Percentiles rank a stretch among this genome's conserved stretches.
Conservation (phyloP, 2,113 vertebrate species). For the Lampris incognitus region DNA sequence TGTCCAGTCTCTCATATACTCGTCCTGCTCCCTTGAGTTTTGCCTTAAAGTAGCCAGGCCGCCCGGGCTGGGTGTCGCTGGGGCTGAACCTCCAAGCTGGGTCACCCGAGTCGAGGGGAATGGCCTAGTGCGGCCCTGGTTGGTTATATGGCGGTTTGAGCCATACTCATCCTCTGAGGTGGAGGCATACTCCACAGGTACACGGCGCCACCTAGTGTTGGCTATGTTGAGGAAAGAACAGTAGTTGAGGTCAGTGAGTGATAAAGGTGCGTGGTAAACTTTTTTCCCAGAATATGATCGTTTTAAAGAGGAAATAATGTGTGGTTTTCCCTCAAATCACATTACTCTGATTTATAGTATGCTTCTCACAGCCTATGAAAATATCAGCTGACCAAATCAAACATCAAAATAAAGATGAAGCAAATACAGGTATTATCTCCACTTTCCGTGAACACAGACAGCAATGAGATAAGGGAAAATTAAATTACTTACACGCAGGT, state of each 20-base stretch:
- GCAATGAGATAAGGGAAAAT: background rate
- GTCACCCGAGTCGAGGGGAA: slow-evolving; percentile 89
- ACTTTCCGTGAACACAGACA: background rate
- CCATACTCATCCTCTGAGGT: slow-evolving; percentile 98
- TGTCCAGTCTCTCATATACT: slow-evolving; percentile 97
- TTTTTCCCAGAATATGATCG: background rate
- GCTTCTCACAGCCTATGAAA: too few relatives aligned
- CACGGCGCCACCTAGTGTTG: slow-evolving; percentile 92
- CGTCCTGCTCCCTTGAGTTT: slow-evolving; percentile 93
- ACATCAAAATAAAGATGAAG: background rate
- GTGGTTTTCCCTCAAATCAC: background rate
- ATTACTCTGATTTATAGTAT: too few relatives aligned
- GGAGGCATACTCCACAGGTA: slow-evolving; percentile 96
- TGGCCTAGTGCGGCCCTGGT: slow-evolving; percentile 86
- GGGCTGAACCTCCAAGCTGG: slow-evolving; percentile 87
- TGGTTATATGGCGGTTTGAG: slow-evolving; percentile 95
- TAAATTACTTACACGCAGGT: slow-evolving; percentile 85
- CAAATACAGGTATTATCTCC: background rate
- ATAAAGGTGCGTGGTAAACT: background rate
- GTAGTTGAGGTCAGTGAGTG: background rate
- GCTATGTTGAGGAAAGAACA: slow-evolving; percentile 40
- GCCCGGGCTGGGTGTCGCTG: slow-evolving; percentile 74
- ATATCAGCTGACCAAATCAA: too few relatives aligned
- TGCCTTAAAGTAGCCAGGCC: slow-evolving; percentile 85
- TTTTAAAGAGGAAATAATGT: background rate